Percentiles rank a stretch among this genome's conserved stretches.
These are phyloP conservation scores for Sinelater perroti DNA, from an alignment of 2,888 invertebrate species.

Conservation along the genomic window DNA sequence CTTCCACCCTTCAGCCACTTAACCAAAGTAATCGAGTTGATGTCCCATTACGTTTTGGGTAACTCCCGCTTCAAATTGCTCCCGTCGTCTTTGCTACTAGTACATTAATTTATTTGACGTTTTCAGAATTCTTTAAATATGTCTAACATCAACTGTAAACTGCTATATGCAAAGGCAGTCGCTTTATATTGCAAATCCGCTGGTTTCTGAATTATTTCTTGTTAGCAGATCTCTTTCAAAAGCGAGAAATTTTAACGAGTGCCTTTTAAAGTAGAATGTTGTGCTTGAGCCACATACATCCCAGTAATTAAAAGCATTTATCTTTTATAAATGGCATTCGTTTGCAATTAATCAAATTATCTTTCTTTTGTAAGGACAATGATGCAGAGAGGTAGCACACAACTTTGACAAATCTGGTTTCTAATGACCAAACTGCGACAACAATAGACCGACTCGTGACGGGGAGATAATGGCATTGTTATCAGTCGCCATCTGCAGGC, in stretches of 20 bases:
- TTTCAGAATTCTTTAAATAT: no score
- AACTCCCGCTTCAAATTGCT: no score
- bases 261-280: conserved; percentile 32
- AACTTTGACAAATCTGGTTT: conserved; percentile 29
- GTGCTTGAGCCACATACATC: conserved; percentile 34
- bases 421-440: conserved; percentile 35
- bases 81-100: no score
- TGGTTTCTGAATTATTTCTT: conserved; percentile 22
- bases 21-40: conserved; percentile 37
- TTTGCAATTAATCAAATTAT: conserved; percentile 1
- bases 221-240: conserved; percentile 29
- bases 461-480: conserved; percentile 36
- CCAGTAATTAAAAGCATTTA: no score
- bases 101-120: no score
- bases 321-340: no score
- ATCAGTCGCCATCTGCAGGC: conserved; percentile 45
- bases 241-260: conserved; percentile 32
- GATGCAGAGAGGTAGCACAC: conserved; percentile 14
- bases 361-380: no score
- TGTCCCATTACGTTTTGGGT: conserved; percentile 31
- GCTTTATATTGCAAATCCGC: no score
- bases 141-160: no score
- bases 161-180: no score
- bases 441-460: conserved; percentile 39
- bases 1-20: conserved; percentile 35